Evolutionary conservation across 1,140 invertebrate genomes (phyloP).

Genomic region (Venustaconcha ellipsiformis): DNA sequence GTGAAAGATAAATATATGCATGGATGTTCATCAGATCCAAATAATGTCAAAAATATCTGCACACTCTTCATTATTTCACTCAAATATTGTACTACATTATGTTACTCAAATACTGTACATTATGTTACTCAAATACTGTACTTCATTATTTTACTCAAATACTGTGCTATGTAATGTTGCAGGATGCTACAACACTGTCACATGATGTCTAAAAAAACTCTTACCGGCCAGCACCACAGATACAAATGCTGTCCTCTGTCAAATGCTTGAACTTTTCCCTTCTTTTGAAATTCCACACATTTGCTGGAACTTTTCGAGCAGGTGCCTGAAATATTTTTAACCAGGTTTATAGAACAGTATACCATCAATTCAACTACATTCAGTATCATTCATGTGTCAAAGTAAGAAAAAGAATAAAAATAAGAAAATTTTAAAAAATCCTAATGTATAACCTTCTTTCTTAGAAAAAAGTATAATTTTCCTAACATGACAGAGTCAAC

Average conservation of each 20-base stretch:
- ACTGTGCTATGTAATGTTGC: neutral
- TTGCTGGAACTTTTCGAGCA: constrained; percentile 56
- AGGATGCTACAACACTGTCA: neutral
- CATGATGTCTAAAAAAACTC: neutral
- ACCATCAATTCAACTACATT: neutral
- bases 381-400: neutral
- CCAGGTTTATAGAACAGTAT: neutral
- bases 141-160: neutral
- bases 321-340: constrained; percentile 38
- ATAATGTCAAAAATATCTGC: neutral
- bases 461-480: neutral
- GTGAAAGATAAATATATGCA: too few species aligned
- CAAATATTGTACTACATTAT: neutral
- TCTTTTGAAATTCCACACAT: constrained; percentile 65
- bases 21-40: neutral
- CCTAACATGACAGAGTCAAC: neutral
- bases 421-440: neutral
- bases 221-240: constrained; percentile 69
- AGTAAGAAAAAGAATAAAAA: neutral
- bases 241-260: constrained; percentile 63
- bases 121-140: neutral
- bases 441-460: neutral
- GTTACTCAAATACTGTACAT: neutral
- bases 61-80: neutral
- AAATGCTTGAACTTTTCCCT: constrained; percentile 66